Base-by-base conservation (phyloP, 2,797 vertebrate species). In the Antrozous pallidus region DNA sequence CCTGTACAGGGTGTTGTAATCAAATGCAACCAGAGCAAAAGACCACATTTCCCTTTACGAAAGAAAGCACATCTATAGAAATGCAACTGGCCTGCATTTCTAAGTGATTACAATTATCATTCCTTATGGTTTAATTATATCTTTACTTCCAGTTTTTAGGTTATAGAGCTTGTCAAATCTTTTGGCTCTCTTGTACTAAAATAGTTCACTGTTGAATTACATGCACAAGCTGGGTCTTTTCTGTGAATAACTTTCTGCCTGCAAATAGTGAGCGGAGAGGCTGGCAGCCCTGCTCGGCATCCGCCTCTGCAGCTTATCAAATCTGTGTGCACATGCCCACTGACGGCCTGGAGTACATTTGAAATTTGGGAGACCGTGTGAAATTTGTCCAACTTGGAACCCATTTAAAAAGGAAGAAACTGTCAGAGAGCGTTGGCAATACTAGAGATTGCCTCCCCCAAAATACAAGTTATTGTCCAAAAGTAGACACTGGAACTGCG, bases 101-200 rank as follows among this genome's bases (percentile, higher is more conserved):
- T 81, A 93, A 87, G 95, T 96, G 92, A 79, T 95, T 88, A 63
- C 82, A 96, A 71, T 93, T 93, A 95, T 81, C 80, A 95, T 91
- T 92, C 84, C 65, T 91, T 92, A 92, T 89, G 84, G 87, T 74
- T 97, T 96, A 94, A 94, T 97, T 96, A 94, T 91, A 93, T 95
- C 77, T 94, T 94, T 89, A 69, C 81, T 75, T 95, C 91, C 69
- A 96, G 81, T 81, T 95, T 95, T 96, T 92, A 95, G 58, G 95
- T 90, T 94, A 90, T 33, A 96, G 88, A 89, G 84, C 91, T 88
- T 95, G 96, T 82, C 93, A 95, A 40, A 84, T 69, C 88, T 90
- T 94, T 90, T 95, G 63, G 58, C 70, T 92, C 73, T 92, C 67
- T 83, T 26, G 0, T 91, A 80, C 81, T 71, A 96, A 94, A 96